Evolutionary conservation across 2,113 vertebrate species (phyloP).

Genomic region (Pedetes capensis): DNA sequence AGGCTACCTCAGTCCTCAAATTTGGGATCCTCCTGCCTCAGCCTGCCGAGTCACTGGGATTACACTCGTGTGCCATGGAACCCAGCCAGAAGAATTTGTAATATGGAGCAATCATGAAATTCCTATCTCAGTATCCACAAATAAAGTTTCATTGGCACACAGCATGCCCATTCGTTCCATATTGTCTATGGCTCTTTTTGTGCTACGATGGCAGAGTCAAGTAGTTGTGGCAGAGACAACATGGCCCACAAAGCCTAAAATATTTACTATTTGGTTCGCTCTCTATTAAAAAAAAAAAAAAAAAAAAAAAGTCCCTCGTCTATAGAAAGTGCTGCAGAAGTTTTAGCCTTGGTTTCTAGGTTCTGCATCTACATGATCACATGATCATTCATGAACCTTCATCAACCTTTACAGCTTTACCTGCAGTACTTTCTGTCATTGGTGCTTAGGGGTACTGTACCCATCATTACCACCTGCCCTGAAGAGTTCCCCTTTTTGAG

Average conservation of each 20-base stretch:
- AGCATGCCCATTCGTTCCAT: neutral
- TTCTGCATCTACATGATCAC: too few species aligned
- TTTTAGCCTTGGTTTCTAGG: neutral
- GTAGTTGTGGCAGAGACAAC: neutral
- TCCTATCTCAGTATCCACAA: neutral
- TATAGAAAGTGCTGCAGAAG: rapidly evolving
- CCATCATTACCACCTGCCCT: too few species aligned
- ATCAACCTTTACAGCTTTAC: neutral
- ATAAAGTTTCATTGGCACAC: neutral
- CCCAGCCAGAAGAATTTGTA: neutral
- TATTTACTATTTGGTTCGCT: neutral
- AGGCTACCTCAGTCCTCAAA: too few species aligned
- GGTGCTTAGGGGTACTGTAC: too few species aligned
- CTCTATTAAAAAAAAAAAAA: neutral
- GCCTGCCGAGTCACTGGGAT: too few species aligned
- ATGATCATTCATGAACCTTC: too few species aligned
- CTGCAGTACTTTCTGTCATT: neutral
- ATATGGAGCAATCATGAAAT: neutral
- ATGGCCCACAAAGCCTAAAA: neutral
- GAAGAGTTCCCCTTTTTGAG: too few species aligned
- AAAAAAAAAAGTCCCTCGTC: neutral
- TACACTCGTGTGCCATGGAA: too few species aligned
- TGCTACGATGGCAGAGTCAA: neutral
- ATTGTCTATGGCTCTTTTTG: neutral
- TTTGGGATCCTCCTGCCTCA: too few species aligned